These are phyloP conservation scores for Tapirus indicus DNA, from an alignment of 2,797 vertebrate species.

Conservation along the genomic window DNA sequence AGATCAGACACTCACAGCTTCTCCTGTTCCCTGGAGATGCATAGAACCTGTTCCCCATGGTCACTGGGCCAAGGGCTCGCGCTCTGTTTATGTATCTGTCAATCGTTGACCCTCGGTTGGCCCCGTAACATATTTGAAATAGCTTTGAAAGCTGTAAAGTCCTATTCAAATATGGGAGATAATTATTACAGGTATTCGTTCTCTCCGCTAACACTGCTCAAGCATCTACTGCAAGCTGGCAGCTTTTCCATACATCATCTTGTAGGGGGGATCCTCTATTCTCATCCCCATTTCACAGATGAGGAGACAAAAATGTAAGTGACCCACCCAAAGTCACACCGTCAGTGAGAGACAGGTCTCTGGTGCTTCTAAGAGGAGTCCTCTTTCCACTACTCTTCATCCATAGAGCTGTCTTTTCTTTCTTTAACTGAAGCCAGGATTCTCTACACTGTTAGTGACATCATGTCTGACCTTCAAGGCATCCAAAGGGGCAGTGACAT, in stretches of 20 bases:
- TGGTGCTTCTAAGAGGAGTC: background rate
- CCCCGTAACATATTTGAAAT: background rate
- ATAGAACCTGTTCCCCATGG: accelerated
- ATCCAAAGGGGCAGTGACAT: slow-evolving; percentile 25
- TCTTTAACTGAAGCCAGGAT: background rate
- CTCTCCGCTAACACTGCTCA: background rate
- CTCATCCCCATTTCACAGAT: background rate
- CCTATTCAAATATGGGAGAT: background rate
- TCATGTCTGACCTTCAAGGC: background rate
- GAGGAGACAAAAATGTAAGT: background rate
- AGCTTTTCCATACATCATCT: background rate
- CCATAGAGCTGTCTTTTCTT: background rate
- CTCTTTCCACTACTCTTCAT: too few relatives aligned
- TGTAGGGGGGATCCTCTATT: too few relatives aligned
- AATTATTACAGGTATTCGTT: background rate
- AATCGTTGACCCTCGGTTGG: background rate
- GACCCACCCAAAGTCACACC: background rate
- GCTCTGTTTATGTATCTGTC: background rate
- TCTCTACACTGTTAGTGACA: background rate
- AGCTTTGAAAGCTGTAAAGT: background rate
- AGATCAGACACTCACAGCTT: background rate
- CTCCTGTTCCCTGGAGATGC: background rate
- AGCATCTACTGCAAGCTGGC: background rate
- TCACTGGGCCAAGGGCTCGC: background rate
- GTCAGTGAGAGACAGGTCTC: background rate